phyloP scores from a whole-genome alignment of 2,113 vertebrate genomes.

The Hipposideros armiger region DNA sequence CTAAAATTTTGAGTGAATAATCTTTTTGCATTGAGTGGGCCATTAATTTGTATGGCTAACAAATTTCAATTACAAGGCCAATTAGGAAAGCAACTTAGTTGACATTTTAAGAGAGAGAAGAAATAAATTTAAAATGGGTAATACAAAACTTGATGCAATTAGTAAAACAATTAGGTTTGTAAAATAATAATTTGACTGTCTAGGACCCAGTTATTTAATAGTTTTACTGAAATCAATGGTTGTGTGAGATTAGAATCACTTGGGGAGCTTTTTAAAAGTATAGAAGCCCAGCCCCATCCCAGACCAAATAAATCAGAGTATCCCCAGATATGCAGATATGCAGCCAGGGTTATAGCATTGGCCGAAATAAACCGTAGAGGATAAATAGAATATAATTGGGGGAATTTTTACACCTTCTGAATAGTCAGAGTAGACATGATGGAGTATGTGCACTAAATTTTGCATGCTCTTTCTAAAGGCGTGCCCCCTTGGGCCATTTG shows the following conservation, averaged over 20 bases:
- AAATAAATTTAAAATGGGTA: conserved; percentile 70
- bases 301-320: not conserved
- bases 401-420: not conserved
- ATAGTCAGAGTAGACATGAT: not conserved
- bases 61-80: conserved; percentile 68
- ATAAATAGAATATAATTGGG: not conserved
- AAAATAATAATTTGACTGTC: conserved; percentile 68
- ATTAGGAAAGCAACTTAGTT: conserved; percentile 73
- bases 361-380: not conserved
- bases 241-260: not conserved
- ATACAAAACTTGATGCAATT: conserved; percentile 67
- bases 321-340: not conserved
- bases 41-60: conserved; percentile 46
- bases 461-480: not conserved
- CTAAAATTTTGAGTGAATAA: conserved; percentile 17
- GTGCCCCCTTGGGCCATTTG: not conserved
- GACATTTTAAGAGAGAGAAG: conserved; percentile 65
- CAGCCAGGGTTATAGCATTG: not conserved
- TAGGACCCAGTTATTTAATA: conserved; percentile 60
- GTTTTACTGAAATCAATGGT: conserved; percentile 14
- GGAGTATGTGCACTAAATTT: not conserved
- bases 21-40: not conserved
- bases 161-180: conserved; percentile 76
- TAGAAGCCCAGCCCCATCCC: not conserved
- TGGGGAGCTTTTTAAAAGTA: not conserved